phyloP scores from a whole-genome alignment of 1,140 invertebrate genomes.

The Drosophila punjabiensis region DNA sequence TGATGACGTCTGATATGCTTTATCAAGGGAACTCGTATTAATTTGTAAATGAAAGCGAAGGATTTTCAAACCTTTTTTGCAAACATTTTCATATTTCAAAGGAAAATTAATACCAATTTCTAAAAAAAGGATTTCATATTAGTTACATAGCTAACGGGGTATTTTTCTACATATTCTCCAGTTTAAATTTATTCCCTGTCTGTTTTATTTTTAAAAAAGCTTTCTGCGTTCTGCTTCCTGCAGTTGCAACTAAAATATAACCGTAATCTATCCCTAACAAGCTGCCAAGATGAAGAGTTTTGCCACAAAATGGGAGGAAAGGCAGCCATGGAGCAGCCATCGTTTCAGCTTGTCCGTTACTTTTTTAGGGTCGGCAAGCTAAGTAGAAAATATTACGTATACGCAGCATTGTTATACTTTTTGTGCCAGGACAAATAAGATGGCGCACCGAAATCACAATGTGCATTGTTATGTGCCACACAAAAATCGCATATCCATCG shows the following conservation, averaged over 20 bases:
- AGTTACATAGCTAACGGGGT: too few relatives aligned
- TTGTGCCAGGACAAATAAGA: slow-evolving; percentile 33
- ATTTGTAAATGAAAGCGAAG: not conserved
- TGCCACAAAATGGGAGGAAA: not conserved
- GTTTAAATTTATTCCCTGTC: not conserved
- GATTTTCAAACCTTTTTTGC: not conserved
- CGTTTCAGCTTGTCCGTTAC: slow-evolving; percentile 26
- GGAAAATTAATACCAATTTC: too few relatives aligned
- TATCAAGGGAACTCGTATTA: not conserved
- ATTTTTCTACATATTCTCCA: not conserved
- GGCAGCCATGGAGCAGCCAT: slow-evolving; percentile 5
- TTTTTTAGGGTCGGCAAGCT: slow-evolving; percentile 48
- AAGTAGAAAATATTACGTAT: slow-evolving; percentile 67
- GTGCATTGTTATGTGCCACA: slow-evolving; percentile 61
- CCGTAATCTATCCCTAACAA: slow-evolving; percentile 30
- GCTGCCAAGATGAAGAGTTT: slow-evolving; percentile 19
- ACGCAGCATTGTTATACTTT: slow-evolving; percentile 51
- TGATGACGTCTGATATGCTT: not conserved
- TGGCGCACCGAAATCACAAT: slow-evolving; percentile 44
- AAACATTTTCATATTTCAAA: not conserved
- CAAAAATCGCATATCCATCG: slow-evolving; percentile 51
- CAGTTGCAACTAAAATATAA: slow-evolving; percentile 24
- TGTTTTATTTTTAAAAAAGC: not conserved
- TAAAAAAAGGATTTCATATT: too few relatives aligned
- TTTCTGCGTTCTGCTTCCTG: slow-evolving; percentile 1